phyloP scores from a whole-genome alignment of 2,888 invertebrate genomes.

The Resseliella maxima region DNA sequence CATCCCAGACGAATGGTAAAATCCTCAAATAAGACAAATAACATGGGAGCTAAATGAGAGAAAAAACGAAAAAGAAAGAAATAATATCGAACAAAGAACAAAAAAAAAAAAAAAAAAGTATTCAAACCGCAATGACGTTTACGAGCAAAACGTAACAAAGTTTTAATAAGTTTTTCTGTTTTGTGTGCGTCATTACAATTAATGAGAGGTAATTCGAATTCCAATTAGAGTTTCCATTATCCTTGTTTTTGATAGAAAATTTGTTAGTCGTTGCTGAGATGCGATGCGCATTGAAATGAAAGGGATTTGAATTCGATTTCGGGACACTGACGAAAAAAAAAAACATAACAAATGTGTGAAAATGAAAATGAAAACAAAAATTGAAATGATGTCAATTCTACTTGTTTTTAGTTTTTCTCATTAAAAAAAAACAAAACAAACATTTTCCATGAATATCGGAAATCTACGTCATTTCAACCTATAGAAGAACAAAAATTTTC shows the following conservation, averaged over 20 bases:
- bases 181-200: background rate
- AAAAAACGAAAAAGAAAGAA: background rate
- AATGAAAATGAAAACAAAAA: too few species aligned
- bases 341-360: constrained; percentile 10
- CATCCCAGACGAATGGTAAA: too few species aligned
- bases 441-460: too few species aligned
- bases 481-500: too few species aligned
- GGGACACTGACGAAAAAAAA: too few species aligned
- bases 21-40: too few species aligned
- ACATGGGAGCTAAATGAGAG: too few species aligned
- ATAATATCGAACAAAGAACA: background rate
- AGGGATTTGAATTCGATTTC: background rate
- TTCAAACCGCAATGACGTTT: background rate
- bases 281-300: background rate
- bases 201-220: background rate
- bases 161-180: constrained; percentile 40
- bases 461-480: too few species aligned
- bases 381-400: too few species aligned
- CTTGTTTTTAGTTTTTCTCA: too few species aligned
- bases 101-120: background rate
- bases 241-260: background rate
- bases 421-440: too few species aligned
- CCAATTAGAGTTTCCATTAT: constrained; percentile 13
- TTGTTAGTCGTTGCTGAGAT: background rate
- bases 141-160: background rate